These are phyloP conservation scores for Nestor notabilis DNA, from an alignment of 2,113 vertebrate genomes.

Conservation along the genomic window DNA sequence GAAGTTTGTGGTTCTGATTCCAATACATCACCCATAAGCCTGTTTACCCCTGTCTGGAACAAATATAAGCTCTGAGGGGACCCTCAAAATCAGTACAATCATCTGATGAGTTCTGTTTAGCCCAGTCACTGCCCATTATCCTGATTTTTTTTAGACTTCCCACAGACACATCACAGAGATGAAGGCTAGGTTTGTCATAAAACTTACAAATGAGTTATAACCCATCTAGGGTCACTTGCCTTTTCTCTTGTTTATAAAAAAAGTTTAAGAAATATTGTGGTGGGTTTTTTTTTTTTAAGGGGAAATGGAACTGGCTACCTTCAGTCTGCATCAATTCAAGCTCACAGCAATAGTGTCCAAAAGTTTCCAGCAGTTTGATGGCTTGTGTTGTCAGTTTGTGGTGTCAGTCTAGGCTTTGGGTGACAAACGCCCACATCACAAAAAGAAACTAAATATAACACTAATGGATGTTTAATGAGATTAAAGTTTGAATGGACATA, in stretches of 20 bases:
- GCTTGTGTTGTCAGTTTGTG: neutral
- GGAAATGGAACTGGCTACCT: neutral
- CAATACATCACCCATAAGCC: neutral
- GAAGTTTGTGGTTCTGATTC: neutral
- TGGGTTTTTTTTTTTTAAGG: neutral
- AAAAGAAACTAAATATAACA: neutral
- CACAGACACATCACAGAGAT: neutral
- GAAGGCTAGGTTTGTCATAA: neutral
- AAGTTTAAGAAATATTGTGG: neutral
- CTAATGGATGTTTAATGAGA: neutral
- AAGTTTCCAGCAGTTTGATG: neutral
- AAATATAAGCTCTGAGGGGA: neutral
- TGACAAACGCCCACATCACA: neutral
- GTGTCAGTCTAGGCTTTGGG: neutral
- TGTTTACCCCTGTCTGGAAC: neutral
- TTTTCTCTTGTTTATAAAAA: neutral
- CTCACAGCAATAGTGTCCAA: neutral
- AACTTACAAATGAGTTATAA: neutral
- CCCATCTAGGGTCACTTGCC: neutral
- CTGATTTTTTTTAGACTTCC: neutral
- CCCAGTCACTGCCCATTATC: neutral
- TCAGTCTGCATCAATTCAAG: neutral
- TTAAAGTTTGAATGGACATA: neutral
- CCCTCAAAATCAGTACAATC: neutral
- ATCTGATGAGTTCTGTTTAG: neutral